A percentile compares a stretch with the other conserved stretches of the same genome.
phyloP scores from a whole-genome alignment of 23 tunicate species.

The Oikopleura dioica region DNA sequence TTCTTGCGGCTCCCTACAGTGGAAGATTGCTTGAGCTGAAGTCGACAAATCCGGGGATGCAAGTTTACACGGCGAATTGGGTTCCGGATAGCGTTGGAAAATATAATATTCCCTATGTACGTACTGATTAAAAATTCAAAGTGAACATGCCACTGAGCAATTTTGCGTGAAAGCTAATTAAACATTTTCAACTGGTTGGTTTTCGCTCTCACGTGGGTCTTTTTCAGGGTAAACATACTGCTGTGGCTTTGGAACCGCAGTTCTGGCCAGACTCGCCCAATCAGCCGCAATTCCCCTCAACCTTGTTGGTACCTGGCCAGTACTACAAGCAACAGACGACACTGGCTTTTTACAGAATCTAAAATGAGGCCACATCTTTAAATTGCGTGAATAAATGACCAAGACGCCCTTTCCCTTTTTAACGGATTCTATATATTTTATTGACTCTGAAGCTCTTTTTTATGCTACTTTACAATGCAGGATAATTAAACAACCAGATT shows the following conservation, averaged over 20 bases:
- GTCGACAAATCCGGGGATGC: conserved; percentile 30
- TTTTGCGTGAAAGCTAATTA: background rate
- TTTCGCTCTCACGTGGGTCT: background rate
- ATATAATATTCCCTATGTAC: background rate
- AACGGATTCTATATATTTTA: too few species aligned
- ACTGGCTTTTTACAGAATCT: background rate
- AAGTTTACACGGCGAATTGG: conserved; percentile 8
- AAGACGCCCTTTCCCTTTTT: too few species aligned
- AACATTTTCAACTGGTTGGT: background rate
- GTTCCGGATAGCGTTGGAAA: background rate
- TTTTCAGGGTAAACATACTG: conserved; percentile 7
- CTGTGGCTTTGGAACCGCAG: background rate
- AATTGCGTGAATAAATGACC: too few species aligned
- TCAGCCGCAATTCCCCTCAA: background rate
- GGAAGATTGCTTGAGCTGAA: conserved; percentile 51
- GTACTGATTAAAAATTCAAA: background rate
- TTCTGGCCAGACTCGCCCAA: conserved; percentile 10
- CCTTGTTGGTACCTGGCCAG: background rate
- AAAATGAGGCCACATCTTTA: too few species aligned
- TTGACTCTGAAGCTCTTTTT: too few species aligned
- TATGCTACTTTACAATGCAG: too few species aligned
- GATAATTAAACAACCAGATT: too few species aligned
- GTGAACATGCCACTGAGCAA: background rate
- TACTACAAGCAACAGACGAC: background rate
- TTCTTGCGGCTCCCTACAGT: conserved; percentile 11